Conservation (phyloP, 2,888 invertebrate species). For the Sepioteuthis lessoniana region DNA sequence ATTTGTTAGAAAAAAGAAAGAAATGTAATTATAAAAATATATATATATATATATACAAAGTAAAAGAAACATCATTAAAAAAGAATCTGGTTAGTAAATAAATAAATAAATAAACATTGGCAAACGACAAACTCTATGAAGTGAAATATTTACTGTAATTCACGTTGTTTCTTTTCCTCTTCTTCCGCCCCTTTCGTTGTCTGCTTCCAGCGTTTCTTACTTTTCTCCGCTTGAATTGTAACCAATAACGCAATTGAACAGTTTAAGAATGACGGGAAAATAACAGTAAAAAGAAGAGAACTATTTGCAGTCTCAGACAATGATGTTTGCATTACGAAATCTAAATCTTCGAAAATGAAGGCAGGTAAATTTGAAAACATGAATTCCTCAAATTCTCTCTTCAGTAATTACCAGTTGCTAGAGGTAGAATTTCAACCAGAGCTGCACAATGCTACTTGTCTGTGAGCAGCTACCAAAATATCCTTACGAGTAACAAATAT, state of each 20-base stretch:
- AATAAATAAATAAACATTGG: not conserved
- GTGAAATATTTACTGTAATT: not conserved
- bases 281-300: not conserved
- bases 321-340: not conserved
- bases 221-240: not conserved
- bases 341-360: not conserved
- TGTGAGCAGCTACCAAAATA: too few relatives aligned
- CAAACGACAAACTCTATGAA: not conserved
- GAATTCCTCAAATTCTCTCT: too few relatives aligned
- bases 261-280: not conserved
- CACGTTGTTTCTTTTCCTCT: not conserved
- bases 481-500: too few relatives aligned
- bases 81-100: too few relatives aligned
- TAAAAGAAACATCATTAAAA: not conserved
- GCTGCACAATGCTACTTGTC: too few relatives aligned
- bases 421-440: too few relatives aligned
- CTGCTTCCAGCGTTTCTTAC: not conserved
- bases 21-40: not conserved
- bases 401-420: too few relatives aligned
- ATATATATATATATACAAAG: too few relatives aligned
- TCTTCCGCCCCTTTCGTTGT: not conserved
- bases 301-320: not conserved
- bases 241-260: not conserved
- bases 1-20: not conserved
- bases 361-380: not conserved